These are phyloP conservation scores for Scarus forsteni DNA, from an alignment of 2,797 vertebrate species.

Conservation along the genomic window DNA sequence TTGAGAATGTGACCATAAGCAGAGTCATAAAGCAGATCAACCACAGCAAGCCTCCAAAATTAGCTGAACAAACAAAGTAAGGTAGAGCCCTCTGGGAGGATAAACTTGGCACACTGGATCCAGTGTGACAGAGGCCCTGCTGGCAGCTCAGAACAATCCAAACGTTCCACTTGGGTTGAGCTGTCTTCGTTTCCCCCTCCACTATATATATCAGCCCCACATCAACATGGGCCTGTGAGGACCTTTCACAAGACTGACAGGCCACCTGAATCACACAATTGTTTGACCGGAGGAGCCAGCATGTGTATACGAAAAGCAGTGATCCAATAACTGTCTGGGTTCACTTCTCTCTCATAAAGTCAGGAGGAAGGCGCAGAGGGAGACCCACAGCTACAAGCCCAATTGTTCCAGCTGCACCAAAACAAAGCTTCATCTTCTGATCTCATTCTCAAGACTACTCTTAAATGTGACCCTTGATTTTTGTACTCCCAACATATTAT, in stretches of 20 bases:
- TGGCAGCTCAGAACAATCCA: slow-evolving; percentile 76
- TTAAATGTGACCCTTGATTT: slow-evolving; percentile 35
- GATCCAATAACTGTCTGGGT: slow-evolving; percentile 81
- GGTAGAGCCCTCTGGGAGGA: slow-evolving; percentile 71
- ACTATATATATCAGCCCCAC: slow-evolving; percentile 75
- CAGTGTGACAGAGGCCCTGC: slow-evolving; percentile 73
- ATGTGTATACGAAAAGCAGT: slow-evolving; percentile 80
- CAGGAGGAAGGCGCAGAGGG: slow-evolving; percentile 58
- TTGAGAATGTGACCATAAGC: slow-evolving; percentile 65
- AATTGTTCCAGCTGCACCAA: slow-evolving; percentile 59
- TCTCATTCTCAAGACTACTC: slow-evolving; percentile 24
- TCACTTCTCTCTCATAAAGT: slow-evolving; percentile 81
- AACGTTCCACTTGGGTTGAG: slow-evolving; percentile 78
- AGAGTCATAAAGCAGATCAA: slow-evolving; percentile 67
- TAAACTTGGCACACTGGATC: slow-evolving; percentile 69
- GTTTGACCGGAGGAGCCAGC: slow-evolving; percentile 71
- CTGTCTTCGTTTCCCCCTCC: slow-evolving; percentile 75
- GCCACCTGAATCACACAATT: slow-evolving; percentile 82
- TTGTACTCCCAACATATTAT: slow-evolving; percentile 43
- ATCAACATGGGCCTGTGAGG: slow-evolving; percentile 72
- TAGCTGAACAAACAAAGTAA: slow-evolving; percentile 79
- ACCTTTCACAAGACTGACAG: slow-evolving; percentile 77
- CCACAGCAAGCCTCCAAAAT: slow-evolving; percentile 71
- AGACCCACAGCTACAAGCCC: slow-evolving; percentile 55
- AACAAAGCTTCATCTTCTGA: slow-evolving; percentile 57